Base-by-base conservation (phyloP, 2,113 vertebrate species). In the Mola mola region DNA sequence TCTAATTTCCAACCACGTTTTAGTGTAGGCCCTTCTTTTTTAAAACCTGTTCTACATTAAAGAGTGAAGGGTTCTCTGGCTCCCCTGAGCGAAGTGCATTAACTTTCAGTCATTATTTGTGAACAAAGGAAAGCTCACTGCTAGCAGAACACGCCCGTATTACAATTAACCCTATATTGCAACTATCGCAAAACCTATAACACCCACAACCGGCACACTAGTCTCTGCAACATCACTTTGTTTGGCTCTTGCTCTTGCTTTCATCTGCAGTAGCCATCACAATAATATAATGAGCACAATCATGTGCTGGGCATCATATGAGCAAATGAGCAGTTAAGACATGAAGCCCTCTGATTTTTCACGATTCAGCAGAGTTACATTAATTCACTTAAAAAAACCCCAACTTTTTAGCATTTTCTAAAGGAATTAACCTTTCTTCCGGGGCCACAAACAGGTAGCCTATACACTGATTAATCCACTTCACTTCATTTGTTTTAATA, bases 41-140 rank as follows among this genome's bases (percentile, higher is more conserved):
- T 25, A 31, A 79, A 86, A 81, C 69, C 82, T 83, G 85, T 42
- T 86, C 67, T 80, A 60, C 52, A 86, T 84, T 86, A 80, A 38
- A 77, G 53, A 81, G 77, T 66, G 70, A 74, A 75, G 43, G 34
- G 52, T 65, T 66, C 57, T 68, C 63, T 25, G 29, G 60, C 64
- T 66, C 72, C 66, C 59, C 59, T 10, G 51, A 72, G 70, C 38
- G 38, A 61, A 41, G 49, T 52, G 55, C 16, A 2, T 50, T 49
- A 62, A 74, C 47, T 52, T 52, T 42, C 0, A 16, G 72, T 77
- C 48, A 47, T 86, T 84, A 79, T 75, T 75, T 66, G 51, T 51
- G 57, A 75, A 66, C 34, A 61, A 56, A 69, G 51, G 38, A 64
- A 66, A 48, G 49, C 34, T 69, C 63, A 73, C 31, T 31, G 46